Evolutionary conservation across 2,797 vertebrate genomes (phyloP), one percentile per base, ranked within the genome.

Genomic region (Notamacropus eugenii): DNA sequence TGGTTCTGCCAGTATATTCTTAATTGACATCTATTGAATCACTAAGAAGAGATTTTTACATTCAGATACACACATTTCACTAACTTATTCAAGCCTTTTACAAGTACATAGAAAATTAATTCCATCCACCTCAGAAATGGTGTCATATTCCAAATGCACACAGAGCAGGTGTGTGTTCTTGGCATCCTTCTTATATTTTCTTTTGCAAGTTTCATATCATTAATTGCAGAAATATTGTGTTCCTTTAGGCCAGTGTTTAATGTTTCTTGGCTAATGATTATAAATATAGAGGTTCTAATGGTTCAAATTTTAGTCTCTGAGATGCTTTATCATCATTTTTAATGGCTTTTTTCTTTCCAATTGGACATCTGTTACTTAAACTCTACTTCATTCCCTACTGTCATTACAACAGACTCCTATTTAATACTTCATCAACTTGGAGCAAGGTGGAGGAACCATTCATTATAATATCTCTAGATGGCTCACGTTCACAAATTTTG

Each of bases 181-280:
- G 46, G 82, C 95, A 94, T 34, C 50, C 87, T 91, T 93, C 50
- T 58, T 29, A 27, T 34, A 58, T 93, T 90, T 95, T 92, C 40
- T 52, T 93, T 93, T 91, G 62, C 22, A 59, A 34, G 55, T 93
- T 92, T 95, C 46, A 4, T 31, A 22, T 67, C 54, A 55, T 95
- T 59, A 57, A 92, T 82, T 62, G 94, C 54, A 94, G 54, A 29
- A 92, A 92, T 58, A 0, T 2, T 56, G 8, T 87, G 54, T 56
- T 91, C 74, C 50, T 95, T 50, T 94, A n/a, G 96, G 54, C 95
- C 90, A 92, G 4, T 67, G n/a, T 31, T 95, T 91, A 90, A 5
- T 82, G 13, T 90, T 40, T 94, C 40, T 59, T 74, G 55, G 91
- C 27, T 5, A 59, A 28, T 92, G 55, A 95, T 22, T 93, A 82